Conservation (phyloP, 2,113 vertebrate species). For the Casuarius casuarius region DNA sequence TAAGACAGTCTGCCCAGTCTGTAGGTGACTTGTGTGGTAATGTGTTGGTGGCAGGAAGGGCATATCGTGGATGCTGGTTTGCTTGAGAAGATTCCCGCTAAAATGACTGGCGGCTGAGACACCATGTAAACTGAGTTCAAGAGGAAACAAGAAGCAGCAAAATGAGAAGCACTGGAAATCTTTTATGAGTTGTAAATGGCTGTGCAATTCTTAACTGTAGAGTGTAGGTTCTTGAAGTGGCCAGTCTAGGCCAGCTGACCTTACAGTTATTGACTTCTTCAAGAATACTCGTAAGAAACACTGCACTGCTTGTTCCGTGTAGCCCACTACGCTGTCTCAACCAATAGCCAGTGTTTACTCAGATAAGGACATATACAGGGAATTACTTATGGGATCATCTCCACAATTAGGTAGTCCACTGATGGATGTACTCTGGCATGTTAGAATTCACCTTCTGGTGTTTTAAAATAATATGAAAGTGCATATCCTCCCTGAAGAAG, state of each 20-base stretch:
- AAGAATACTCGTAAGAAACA: not conserved
- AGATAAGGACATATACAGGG: fast-evolving
- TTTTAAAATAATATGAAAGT: not conserved
- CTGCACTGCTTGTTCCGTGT: not conserved
- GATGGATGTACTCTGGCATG: not conserved
- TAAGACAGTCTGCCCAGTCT: slow-evolving; percentile 51
- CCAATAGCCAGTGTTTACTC: not conserved
- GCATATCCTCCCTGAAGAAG: not conserved
- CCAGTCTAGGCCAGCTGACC: not conserved
- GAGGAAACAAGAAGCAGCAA: not conserved
- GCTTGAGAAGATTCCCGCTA: slow-evolving; percentile 71
- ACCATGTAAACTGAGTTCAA: slow-evolving; percentile 44
- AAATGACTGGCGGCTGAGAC: slow-evolving; percentile 51
- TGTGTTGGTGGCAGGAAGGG: slow-evolving; percentile 71
- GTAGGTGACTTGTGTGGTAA: slow-evolving; percentile 69
- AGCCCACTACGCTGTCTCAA: not conserved
- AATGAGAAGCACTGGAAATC: not conserved
- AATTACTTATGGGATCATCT: not conserved
- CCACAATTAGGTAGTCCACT: not conserved
- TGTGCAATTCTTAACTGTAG: not conserved
- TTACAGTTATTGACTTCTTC: not conserved
- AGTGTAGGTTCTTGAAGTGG: not conserved
- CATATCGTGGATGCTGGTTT: slow-evolving; percentile 69
- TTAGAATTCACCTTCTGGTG: not conserved
- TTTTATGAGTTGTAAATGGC: not conserved